Evolutionary conservation across 1,140 invertebrate species (phyloP).

Genomic region (Trachymyrmex cornetzi): DNA sequence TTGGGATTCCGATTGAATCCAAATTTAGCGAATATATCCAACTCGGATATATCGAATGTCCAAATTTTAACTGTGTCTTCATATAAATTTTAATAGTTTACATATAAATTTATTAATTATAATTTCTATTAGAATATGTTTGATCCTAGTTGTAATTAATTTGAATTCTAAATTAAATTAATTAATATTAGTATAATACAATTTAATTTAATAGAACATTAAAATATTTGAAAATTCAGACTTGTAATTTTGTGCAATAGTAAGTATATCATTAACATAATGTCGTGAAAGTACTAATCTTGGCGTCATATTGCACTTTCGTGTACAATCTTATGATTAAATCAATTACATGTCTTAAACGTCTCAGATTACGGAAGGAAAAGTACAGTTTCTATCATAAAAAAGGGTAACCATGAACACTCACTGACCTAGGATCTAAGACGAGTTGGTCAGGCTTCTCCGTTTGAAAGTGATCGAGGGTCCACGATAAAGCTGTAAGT

Average conservation of each 20-base stretch:
- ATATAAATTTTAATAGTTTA: background rate
- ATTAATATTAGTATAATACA: background rate
- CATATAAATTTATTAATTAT: conserved; percentile 3
- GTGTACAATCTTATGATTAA: background rate
- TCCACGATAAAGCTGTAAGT: conserved; percentile 70
- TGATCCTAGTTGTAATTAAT: background rate
- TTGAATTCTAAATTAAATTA: conserved; percentile 7
- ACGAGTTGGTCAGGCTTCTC: conserved; percentile 21
- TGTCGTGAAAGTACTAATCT: background rate
- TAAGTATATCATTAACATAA: conserved; percentile 10
- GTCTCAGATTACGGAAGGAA: conserved; percentile 11
- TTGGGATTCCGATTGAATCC: background rate
- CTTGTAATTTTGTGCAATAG: background rate
- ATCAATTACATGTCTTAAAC: background rate
- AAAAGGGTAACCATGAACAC: conserved; percentile 39
- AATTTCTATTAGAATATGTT: background rate
- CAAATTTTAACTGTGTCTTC: background rate
- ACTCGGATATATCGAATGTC: background rate
- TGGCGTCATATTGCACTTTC: background rate
- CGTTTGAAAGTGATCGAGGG: conserved; percentile 73
- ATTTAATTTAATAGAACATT: background rate
- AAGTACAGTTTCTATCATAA: background rate
- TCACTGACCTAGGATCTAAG: conserved; percentile 72
- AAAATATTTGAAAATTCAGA: background rate
- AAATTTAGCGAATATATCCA: background rate